phyloP scores from a whole-genome alignment of 2,113 vertebrate species.

The Mirounga angustirostris region DNA sequence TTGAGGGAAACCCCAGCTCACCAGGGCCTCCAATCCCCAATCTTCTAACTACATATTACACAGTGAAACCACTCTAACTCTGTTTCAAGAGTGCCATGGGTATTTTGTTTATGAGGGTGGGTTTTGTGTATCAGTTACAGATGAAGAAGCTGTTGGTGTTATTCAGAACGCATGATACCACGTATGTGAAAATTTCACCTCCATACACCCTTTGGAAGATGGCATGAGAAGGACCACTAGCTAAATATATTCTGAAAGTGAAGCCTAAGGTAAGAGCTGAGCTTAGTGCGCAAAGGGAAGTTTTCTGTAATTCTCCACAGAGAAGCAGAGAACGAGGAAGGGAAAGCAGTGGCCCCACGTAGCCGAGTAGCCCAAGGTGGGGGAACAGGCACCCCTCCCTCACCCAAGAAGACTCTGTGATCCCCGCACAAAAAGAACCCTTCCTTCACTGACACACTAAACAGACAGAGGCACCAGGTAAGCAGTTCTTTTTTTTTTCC shows the following conservation, averaged over 20 bases:
- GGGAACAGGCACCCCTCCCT: too few relatives aligned
- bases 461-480: not conserved
- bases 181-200: not conserved
- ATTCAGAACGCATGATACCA: not conserved
- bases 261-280: not conserved
- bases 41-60: not conserved
- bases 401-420: not conserved
- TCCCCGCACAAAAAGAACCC: not conserved
- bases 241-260: not conserved
- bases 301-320: not conserved
- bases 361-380: not conserved
- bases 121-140: not conserved
- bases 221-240: not conserved
- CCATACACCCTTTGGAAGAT: not conserved
- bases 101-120: not conserved
- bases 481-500: not conserved
- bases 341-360: not conserved
- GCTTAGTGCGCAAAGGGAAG: not conserved
- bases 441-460: not conserved
- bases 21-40: not conserved
- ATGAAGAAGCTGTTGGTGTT: not conserved
- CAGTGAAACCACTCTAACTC: not conserved
- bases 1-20: not conserved
- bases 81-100: not conserved
- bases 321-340: not conserved